Evolutionary conservation across 2,113 vertebrate genomes (phyloP).

Genomic region (Pollimyrus isidori): DNA sequence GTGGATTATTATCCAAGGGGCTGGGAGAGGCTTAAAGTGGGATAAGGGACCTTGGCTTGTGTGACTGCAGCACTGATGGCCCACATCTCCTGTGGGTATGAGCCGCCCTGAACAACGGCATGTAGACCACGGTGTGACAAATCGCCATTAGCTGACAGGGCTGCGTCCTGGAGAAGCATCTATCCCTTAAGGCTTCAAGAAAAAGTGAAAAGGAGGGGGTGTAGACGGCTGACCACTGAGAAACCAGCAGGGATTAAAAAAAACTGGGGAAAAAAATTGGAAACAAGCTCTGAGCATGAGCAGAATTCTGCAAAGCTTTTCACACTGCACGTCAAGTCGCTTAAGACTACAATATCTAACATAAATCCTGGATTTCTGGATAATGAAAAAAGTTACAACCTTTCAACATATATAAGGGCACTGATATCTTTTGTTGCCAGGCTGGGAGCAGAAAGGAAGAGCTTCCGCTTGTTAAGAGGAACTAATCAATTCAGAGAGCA

Average conservation of each 20-base stretch:
- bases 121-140: neutral
- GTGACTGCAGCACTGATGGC: neutral
- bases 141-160: neutral
- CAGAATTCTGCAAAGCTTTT: neutral
- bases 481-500: constrained; percentile 10
- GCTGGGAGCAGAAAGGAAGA: neutral
- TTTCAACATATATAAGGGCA: neutral
- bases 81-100: neutral
- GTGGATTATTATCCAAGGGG: neutral
- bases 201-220: neutral
- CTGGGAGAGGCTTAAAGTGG: neutral
- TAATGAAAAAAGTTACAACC: neutral
- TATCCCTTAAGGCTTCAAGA: neutral
- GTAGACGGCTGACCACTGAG: neutral
- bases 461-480: neutral
- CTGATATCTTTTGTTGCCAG: neutral
- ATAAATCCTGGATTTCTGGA: neutral
- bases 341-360: neutral
- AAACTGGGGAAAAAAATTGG: neutral
- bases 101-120: neutral
- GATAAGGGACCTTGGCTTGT: neutral
- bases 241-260: neutral
- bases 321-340: neutral
- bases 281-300: neutral
- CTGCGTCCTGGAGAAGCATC: neutral